Evolutionary conservation across 2,888 invertebrate genomes (phyloP), one percentile per base, ranked within the genome.

Genomic region (Nematopogon swammerdamellus): DNA sequence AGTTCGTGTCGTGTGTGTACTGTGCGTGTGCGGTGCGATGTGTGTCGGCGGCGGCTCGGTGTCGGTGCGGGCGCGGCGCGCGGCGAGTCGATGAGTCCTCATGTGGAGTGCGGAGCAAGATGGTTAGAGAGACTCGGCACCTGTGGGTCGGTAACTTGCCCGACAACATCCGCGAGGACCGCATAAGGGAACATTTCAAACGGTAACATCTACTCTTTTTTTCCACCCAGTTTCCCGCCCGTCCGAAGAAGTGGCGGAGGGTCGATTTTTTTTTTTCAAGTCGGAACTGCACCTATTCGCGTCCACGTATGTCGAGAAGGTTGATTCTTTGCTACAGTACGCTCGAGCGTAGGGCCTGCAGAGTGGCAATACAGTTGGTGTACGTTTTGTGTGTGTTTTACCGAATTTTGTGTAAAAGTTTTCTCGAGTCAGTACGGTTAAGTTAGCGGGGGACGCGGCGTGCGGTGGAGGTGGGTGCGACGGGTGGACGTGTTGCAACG

Each of bases 111-210:
- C 84, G 89, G 89, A 89, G 90, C 92, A 95, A 92, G 91, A 97
- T 97, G 97, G 97, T 97, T 91, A 96, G 97, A 91, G 96, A 97
- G 95, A 96, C 96, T 89, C 94, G 97, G 89, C 96, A 97, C 88
- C 91, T 97, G 87, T 96, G 96, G 95, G 95, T 97, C 89, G 97
- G 96, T 90, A 97, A 96, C 89, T 92, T 97, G 89, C 96, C 97
- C 91, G 96, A 96, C 87, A 95, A 94, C 87, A 92, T 95, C 86
- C 92, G 94, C 77, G 95, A 96, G 85, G 95, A 95, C 82, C 89
- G 92, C 82, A 93, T 96, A 85, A 88, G 91, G 85, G 95, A 95
- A 84, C 92, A 94, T 85, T 96, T 97, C 85, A 93, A 95, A 91
- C 91, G 95, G 95, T 95, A 87, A 86, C 58, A 51, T 56, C 51